Evolutionary conservation across 2,113 vertebrate species (phyloP), one percentile per base, ranked within the genome.

Genomic region (Mola mola): DNA sequence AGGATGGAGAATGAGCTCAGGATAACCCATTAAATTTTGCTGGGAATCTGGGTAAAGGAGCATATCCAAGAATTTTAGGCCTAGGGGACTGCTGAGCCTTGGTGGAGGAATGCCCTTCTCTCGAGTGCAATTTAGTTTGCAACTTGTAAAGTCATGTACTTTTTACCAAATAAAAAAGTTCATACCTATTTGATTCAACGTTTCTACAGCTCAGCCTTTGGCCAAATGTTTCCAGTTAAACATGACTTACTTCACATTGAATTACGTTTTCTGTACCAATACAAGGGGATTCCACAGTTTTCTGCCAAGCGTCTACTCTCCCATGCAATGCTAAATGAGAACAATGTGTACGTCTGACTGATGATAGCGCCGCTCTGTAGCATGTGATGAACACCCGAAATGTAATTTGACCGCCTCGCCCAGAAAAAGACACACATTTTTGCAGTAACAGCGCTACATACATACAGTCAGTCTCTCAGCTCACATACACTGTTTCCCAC

Each of bases 331-430:
- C 46, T 71, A 84, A 86, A 90, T 82, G 64, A 76, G 72, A 88
- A 83, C 87, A 88, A 87, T 77, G 66, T 89, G 88, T 77, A 63
- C 70, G 49, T 67, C 66, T 31, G 50, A 82, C 79, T 79, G 78
- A 86, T 77, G 74, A 81, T 50, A 49, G 46, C 33, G 15, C 44
- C 40, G 52, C 29, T 50, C 57, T 22, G 34, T 25, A 56, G 31
- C 66, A 8, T 40, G 1, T 47, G 62, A 64, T 70, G 52, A 71
- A 76, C 77, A 72, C 70, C 64, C 72, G 72, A 48, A 69, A 5
- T 56, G 55, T 37, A 56, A 81, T 42, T 15, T 52, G 69, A 71
- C 56, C 70, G 26, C 22, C 6, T 62, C 40, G 31, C 21, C n/a
- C 28, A 19, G 2, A 29, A 28, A 17, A 42, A 49, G 49, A 34